Evolutionary conservation across 92 coral and sea anemone genomes (phyloP).

Genomic region (Palythoa heliodiscus): DNA sequence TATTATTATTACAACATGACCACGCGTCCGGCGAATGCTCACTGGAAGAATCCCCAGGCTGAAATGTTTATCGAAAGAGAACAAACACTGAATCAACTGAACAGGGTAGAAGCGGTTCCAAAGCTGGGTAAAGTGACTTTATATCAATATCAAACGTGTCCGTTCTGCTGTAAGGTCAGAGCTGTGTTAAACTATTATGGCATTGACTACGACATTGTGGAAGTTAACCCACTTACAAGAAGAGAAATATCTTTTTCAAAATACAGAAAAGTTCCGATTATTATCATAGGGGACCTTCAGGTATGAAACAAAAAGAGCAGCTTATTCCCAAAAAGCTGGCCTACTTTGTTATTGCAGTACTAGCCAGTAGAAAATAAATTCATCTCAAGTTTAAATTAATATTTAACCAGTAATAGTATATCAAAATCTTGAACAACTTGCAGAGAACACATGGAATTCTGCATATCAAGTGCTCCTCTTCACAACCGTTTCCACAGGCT

Average conservation of each 20-base stretch:
- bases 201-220: slow-evolving; percentile 79
- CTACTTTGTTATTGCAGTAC: no score
- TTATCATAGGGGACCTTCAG: slow-evolving; percentile 81
- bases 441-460: no score
- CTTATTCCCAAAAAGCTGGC: background rate
- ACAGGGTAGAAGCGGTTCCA: slow-evolving; percentile 30
- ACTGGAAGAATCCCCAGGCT: slow-evolving; percentile 39
- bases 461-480: no score
- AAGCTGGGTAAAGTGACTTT: slow-evolving; percentile 60
- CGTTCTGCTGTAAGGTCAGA: slow-evolving; percentile 92
- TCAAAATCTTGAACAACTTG: no score
- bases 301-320: slow-evolving; percentile 40
- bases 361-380: no score
- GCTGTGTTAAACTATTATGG: slow-evolving; percentile 94
- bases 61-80: slow-evolving; percentile 20
- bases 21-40: slow-evolving; percentile 18
- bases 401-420: no score
- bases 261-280: slow-evolving; percentile 92
- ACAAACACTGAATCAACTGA: slow-evolving; percentile 32
- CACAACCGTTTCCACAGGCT: no score
- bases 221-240: slow-evolving; percentile 90
- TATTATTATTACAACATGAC: slow-evolving; percentile 13
- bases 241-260: slow-evolving; percentile 82
- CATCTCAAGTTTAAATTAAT: no score
- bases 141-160: slow-evolving; percentile 96